A percentile compares a stretch with the other conserved stretches of the same genome.
Conservation (phyloP, 2,113 vertebrate genomes). For the Chrysemys picta region DNA sequence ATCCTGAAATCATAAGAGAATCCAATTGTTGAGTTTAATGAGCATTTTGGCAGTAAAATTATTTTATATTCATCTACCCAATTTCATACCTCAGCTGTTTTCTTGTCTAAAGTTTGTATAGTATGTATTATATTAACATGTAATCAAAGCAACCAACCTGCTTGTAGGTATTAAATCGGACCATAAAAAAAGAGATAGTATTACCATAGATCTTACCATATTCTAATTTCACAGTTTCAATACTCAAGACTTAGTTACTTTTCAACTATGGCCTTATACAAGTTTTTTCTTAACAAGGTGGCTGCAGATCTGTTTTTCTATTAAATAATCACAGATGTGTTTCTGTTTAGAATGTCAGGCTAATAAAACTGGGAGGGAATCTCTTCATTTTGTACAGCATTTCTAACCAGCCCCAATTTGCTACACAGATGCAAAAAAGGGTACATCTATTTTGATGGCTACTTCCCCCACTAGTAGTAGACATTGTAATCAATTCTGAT, state of each 20-base stretch:
- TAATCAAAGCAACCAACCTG: constrained; percentile 50
- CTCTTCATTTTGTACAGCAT: fast-evolving
- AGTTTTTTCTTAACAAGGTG: not conserved
- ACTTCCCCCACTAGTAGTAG: not conserved
- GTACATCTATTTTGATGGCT: not conserved
- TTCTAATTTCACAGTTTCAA: constrained; percentile 9
- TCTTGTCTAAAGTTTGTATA: not conserved
- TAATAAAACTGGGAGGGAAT: not conserved
- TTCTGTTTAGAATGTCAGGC: not conserved
- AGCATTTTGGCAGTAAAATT: constrained; percentile 34
- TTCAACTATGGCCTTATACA: not conserved
- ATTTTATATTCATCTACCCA: constrained; percentile 54
- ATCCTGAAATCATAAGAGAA: constrained; percentile 20
- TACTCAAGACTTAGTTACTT: not conserved
- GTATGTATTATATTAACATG: constrained; percentile 35
- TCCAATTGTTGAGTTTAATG: constrained; percentile 1
- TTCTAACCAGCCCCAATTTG: not conserved
- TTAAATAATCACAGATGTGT: fast-evolving
- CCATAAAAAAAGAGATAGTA: not conserved
- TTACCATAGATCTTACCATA: not conserved
- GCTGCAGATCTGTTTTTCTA: not conserved
- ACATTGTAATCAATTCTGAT: not conserved
- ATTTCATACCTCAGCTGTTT: constrained; percentile 45
- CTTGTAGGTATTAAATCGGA: not conserved
- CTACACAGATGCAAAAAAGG: fast-evolving